Percentiles rank a stretch among this genome's conserved stretches.
These are phyloP conservation scores for Shinisaurus crocodilurus DNA, from an alignment of 2,113 vertebrate genomes.

Conservation along the genomic window DNA sequence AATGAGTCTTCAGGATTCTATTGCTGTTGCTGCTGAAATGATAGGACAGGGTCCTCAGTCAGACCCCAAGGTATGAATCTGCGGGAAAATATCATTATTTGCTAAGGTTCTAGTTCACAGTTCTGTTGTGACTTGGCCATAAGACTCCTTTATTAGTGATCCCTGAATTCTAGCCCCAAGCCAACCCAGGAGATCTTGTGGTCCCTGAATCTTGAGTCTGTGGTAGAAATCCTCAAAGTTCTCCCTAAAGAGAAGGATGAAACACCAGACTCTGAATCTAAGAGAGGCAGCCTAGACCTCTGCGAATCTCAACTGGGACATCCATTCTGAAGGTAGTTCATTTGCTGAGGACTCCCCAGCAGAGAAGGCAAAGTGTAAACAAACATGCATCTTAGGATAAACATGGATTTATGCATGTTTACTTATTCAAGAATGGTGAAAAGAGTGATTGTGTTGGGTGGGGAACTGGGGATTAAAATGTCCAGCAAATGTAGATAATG, in stretches of 20 bases:
- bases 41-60: not conserved
- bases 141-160: not conserved
- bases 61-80: not conserved
- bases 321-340: not conserved
- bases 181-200: not conserved
- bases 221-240: not conserved
- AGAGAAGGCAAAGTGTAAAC: not conserved
- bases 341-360: not conserved
- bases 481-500: not conserved
- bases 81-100: not conserved
- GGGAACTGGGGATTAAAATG: no score
- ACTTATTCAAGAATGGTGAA: not conserved
- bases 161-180: not conserved
- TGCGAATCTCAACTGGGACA: not conserved
- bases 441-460: not conserved
- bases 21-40: not conserved
- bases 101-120: not conserved
- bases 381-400: not conserved
- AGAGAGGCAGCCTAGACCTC: not conserved
- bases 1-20: not conserved
- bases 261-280: not conserved
- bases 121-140: not conserved
- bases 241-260: not conserved
- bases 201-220: not conserved
- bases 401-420: not conserved